Conservation (phyloP, 1,140 invertebrate genomes). For the Drosophila yakuba region DNA sequence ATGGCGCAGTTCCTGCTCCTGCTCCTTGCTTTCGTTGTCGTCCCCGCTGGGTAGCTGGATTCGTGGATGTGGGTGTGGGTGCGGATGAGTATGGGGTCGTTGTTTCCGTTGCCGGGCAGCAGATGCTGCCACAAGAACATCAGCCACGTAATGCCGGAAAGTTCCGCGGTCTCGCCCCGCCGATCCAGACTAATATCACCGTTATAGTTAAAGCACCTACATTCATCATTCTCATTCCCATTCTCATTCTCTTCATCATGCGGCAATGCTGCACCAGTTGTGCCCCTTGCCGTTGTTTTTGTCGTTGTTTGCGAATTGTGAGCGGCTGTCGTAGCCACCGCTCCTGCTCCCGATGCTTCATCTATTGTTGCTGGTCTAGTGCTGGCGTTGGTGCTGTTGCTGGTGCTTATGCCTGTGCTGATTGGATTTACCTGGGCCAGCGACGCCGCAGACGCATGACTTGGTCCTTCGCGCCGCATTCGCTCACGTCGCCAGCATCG, state of each 20-base stretch:
- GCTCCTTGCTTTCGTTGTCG: constrained; percentile 52
- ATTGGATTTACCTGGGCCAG: constrained; percentile 59
- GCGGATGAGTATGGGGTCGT: constrained; percentile 10
- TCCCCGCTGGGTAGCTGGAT: constrained; percentile 40
- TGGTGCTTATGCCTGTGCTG: constrained; percentile 24
- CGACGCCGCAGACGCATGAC: constrained; percentile 58
- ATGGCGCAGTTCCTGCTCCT: constrained; percentile 36
- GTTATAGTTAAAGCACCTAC: constrained; percentile 84
- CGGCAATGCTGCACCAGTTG: constrained; percentile 57
- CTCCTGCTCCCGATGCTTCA: constrained; percentile 16
- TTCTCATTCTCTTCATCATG: constrained; percentile 63
- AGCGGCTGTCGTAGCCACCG: constrained; percentile 12
- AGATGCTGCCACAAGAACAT: constrained; percentile 77
- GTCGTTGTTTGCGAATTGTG: constrained; percentile 69
- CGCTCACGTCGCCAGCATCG: constrained; percentile 74
- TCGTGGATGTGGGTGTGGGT: constrained; percentile 9
- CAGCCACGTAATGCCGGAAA: constrained; percentile 80
- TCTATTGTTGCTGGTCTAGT: constrained; percentile 33
- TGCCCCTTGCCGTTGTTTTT: constrained; percentile 50
- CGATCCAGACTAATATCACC: constrained; percentile 79
- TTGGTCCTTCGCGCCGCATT: constrained; percentile 73
- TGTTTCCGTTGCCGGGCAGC: constrained; percentile 43
- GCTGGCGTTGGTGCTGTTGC: constrained; percentile 22
- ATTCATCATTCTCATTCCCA: constrained; percentile 78
- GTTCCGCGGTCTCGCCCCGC: constrained; percentile 39